These are phyloP conservation scores for Aphelenchoides bicaudatus DNA, from an alignment of 2,888 invertebrate species.

Conservation along the genomic window DNA sequence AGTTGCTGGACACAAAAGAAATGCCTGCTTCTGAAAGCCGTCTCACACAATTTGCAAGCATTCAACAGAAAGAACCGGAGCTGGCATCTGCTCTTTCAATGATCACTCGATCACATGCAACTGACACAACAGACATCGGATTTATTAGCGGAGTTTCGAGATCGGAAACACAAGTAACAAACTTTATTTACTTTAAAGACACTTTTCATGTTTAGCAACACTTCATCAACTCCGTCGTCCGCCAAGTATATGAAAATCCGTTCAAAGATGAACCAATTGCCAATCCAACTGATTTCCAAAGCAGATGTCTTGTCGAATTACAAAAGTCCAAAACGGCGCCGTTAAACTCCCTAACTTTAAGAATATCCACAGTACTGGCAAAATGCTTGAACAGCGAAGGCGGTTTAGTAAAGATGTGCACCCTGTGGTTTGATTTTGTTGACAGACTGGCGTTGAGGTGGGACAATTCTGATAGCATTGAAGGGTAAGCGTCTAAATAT, in stretches of 20 bases:
- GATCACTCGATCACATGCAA: background rate
- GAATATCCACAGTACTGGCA: conserved; percentile 19
- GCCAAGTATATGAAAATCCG: background rate
- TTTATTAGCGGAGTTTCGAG: background rate
- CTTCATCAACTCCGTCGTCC: background rate
- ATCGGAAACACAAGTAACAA: background rate
- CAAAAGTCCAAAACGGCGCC: conserved; percentile 31
- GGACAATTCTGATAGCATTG: conserved; percentile 75
- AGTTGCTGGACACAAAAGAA: conserved; percentile 22
- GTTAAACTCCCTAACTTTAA: conserved; percentile 20
- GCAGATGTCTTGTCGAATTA: conserved; percentile 12
- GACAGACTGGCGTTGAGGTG: conserved; percentile 83
- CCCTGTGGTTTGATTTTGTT: conserved; percentile 84
- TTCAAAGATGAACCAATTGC: background rate
- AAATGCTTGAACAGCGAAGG: conserved; percentile 23
- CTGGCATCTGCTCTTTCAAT: background rate
- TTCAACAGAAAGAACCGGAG: background rate
- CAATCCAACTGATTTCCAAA: conserved; percentile 7
- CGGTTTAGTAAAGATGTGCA: conserved; percentile 15
- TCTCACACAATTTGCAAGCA: background rate
- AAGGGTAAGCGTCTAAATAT: conserved; percentile 69
- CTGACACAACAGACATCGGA: background rate
- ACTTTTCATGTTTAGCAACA: conserved; percentile 8
- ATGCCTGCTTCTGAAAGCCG: background rate
- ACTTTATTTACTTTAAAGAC: conserved; percentile 4